These are phyloP conservation scores for Drosophila flavopinicola DNA, from an alignment of 2,888 invertebrate species.

Conservation along the genomic window DNA sequence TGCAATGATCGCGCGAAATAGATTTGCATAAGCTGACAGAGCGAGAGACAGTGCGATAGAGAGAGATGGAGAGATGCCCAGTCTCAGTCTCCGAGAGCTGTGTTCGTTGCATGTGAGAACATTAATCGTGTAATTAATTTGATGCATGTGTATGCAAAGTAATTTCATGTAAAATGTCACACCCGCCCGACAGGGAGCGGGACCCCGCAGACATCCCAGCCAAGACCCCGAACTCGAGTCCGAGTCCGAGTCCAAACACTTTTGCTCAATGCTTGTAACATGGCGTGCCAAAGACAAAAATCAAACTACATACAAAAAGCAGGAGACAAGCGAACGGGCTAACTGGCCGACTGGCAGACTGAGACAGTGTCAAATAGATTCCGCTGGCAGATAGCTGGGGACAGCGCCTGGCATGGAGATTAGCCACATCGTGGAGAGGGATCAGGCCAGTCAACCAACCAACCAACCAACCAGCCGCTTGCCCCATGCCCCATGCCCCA, in stretches of 20 bases:
- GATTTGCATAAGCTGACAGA: constrained; percentile 71
- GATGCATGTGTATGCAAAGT: constrained; percentile 84
- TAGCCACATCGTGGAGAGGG: constrained; percentile 67
- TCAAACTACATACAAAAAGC: constrained; percentile 61
- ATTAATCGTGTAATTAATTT: constrained; percentile 85
- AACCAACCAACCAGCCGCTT: no score
- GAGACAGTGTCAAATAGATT: constrained; percentile 74
- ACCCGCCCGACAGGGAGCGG: constrained; percentile 40
- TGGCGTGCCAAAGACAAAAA: constrained; percentile 69
- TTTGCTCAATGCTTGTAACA: constrained; percentile 29
- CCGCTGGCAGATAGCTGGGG: constrained; percentile 68
- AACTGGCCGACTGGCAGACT: neutral
- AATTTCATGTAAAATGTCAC: constrained; percentile 83
- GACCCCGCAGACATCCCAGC: neutral
- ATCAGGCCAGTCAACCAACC: constrained; percentile 41
- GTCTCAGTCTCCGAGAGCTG: constrained; percentile 30
- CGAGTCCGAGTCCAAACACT: constrained; percentile 7
- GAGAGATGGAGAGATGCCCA: constrained; percentile 15
- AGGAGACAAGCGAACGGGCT: constrained; percentile 36
- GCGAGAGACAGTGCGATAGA: constrained; percentile 1
- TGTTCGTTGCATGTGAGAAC: constrained; percentile 76
- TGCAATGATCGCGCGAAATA: constrained; percentile 76
- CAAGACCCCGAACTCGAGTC: constrained; percentile 1
- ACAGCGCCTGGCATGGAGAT: constrained; percentile 64
- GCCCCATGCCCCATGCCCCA: constrained; percentile 8